Base-by-base conservation (phyloP, 2,113 vertebrate genomes). In the Halcyon malimbica region DNA sequence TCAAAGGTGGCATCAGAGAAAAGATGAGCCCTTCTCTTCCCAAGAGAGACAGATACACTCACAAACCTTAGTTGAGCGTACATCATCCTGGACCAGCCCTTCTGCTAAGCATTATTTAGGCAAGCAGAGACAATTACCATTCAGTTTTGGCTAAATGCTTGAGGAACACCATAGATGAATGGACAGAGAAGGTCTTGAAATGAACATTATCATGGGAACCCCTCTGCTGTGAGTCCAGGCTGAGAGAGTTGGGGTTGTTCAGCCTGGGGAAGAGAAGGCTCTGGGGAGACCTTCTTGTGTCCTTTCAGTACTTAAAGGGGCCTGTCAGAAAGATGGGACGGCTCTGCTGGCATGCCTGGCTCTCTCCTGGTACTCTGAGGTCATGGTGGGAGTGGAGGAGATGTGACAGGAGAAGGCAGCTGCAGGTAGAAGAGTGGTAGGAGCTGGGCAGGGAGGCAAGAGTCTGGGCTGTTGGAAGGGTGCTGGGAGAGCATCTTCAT, bases 31-130 rank as follows among this genome's bases (percentile, higher is more conserved):
- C 16, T 57, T 54, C 20, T 50, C 42, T 69, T 46, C 65, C 70
- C 14, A 1, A 39, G 85, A 88, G 39, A 60, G 23, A 48, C 41
- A 29, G 29, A 59, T 23, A 10, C 6, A 2, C 42, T 92, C 53
- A 31, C 0, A 1, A 4, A 17, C 13, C 62, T 26, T 67, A 87
- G 62, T 46, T 46, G 75, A 0, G 1, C 44, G 35, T 37, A 31
- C 17, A 35, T 28, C 63, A 77, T 13, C 48, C 73, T 1, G 0
- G 9, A 41, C 8, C 25, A 46, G 44, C 33, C 46, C 15, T 74
- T 51, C 26, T 71, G 56, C 65, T 15, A 25, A 78, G 39, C 25
- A 4, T n/a, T 79, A 7, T 11, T 65, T 23, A 80, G 41, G 28
- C 41, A 42, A 51, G 75, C 2, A 1, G 48, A 42, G 73, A 70